Base-by-base conservation (phyloP, 2,888 invertebrate species). In the Rhagophthalmus giganteus region DNA sequence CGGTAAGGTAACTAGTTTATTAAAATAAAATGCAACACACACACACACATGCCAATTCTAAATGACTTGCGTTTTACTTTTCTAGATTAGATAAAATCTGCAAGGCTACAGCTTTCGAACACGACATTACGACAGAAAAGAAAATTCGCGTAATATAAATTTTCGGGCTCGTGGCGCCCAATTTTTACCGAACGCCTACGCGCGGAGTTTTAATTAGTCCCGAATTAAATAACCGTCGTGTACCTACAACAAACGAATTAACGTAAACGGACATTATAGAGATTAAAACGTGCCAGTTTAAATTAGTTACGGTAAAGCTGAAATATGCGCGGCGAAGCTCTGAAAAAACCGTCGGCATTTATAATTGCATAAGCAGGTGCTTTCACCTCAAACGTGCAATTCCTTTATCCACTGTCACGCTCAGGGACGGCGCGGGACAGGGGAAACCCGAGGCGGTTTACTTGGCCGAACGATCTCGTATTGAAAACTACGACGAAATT, bases 281-380 rank as follows among this genome's bases (percentile, higher is more conserved):
- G 20, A 20, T 20, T 20, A 20, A 20, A 20, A 20, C 20, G 20
- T 20, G 20, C 20, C 20, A 20, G 20, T 20, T 20, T 20, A 20
- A 20, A 20, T 20, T 20, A 20, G 20, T 20, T 20, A 7, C 20
- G 20, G 20, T 20, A 20, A 20, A 20, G 20, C 7, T 20, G 7
- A 20, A 20, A 20, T 20, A 20, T 7, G 20, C n/a, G n/a, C n/a
- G n/a, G n/a, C 7, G 7, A 20, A 5, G 20, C 4, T 20, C 20
- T 20, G 13, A 37, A 37, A 26, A 35, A 30, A 28, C 38, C 24
- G 27, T 40, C 38, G 26, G 25, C 30, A 34, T 37, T 45, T 42
- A 44, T 50, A 50, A 50, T 42, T 50, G 42, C 50, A 50, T 32
- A 44, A 50, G 50, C 50, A 42, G 50, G 42, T 50, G 41, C 50